Evolutionary conservation across 2,888 invertebrate species (phyloP), one percentile per base, ranked within the genome.

Genomic region (Teinopalpus imperialis): DNA sequence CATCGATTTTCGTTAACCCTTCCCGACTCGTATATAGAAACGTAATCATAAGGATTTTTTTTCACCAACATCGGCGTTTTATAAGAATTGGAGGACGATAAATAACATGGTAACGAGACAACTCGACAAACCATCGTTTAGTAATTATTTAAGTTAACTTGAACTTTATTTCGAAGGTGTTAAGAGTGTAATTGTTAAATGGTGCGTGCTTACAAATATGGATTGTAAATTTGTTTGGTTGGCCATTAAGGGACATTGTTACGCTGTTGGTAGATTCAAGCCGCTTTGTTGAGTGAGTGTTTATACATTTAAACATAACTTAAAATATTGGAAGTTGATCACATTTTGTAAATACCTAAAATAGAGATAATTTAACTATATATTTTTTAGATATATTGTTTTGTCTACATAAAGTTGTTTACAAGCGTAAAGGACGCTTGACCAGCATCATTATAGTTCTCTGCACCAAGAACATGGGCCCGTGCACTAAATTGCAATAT

Each of bases 181-280:
- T 24, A 36, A 8, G 9, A 9, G 1, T 24, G 13, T 14, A 24
- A 24, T 14, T 36, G 24, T 3, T 13, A 2, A 4, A 6, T 36
- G 7, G n/a, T 12, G 1, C 18, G 2, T 10, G 6, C 26, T 32
- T 23, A 42, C 31, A 32, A 26, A 34, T 32, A 42, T 34, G 42
- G 42, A 34, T 42, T 34, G 34, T 42, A 42, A 42, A 42, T 34
- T 42, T 42, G 34, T 42, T 34, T 26, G 24, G 26, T 42, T 20
- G 42, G 24, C 20, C 20, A 34, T 42, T 42, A 42, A 16, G 16
- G 24, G 41, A 42, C 42, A 27, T 12, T 26, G 18, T 34, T 26
- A 34, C 8, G 27, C 12, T 34, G 27, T 32, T 16, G 14, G 41
- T 14, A 18, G 26, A 42, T 13, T 31, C 23, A 10, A 5, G 41